Percentiles rank a stretch among this genome's conserved stretches.
Conservation (phyloP, 2,888 invertebrate genomes). For the Acronicta aceris region DNA sequence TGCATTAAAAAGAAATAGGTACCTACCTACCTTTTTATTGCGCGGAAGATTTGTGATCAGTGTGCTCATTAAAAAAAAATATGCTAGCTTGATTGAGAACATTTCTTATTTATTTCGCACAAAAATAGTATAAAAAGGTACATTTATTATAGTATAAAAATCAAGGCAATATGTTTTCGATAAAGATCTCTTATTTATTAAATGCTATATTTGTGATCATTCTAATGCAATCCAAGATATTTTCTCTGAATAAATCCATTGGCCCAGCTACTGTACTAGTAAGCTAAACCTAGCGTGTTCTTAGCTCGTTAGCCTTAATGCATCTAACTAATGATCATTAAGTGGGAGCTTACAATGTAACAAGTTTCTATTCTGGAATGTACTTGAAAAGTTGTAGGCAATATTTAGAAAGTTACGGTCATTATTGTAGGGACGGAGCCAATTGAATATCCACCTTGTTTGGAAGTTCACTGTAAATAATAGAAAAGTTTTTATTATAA, state of each 20-base stretch:
- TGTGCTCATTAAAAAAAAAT: too few relatives aligned
- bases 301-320: conserved; percentile 42
- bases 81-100: too few relatives aligned
- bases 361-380: conserved; percentile 41
- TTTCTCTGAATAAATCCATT: conserved; percentile 22
- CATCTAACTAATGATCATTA: conserved; percentile 46
- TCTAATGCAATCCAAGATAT: conserved; percentile 3
- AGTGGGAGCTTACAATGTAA: conserved; percentile 41
- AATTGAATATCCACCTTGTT: not conserved
- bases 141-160: too few relatives aligned
- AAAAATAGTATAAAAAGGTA: too few relatives aligned
- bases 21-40: too few relatives aligned
- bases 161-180: conserved; percentile 1
- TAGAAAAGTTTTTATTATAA: not conserved
- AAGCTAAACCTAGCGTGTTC: conserved; percentile 40
- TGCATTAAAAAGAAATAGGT: not conserved
- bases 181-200: not conserved
- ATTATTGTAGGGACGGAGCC: conserved; percentile 2
- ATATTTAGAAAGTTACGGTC: conserved; percentile 33
- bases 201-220: conserved; percentile 3
- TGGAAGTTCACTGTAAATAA: not conserved
- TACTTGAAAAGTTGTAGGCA: conserved; percentile 30
- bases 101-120: too few relatives aligned
- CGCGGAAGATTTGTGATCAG: too few relatives aligned
- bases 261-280: conserved; percentile 12